These are phyloP conservation scores for Emydocephalus ijimae DNA, from an alignment of 2,113 vertebrate genomes.

Conservation along the genomic window DNA sequence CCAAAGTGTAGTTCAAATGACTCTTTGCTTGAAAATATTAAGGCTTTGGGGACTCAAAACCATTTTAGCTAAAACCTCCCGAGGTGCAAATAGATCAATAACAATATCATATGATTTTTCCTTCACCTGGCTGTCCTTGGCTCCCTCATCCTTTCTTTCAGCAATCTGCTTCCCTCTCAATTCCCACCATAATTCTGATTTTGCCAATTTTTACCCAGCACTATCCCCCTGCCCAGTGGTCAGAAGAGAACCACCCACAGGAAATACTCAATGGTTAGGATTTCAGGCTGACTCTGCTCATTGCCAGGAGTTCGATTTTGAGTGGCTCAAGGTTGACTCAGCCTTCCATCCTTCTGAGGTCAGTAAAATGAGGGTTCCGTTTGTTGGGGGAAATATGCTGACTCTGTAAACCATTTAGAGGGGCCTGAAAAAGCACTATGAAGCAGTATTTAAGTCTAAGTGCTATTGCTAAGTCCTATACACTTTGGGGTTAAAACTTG, in stretches of 20 bases:
- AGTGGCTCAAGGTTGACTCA: background rate
- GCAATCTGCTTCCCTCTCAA: background rate
- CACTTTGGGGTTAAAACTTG: background rate
- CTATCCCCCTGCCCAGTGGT: background rate
- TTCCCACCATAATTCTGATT: background rate
- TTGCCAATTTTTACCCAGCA: background rate
- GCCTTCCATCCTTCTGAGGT: background rate
- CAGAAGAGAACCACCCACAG: background rate
- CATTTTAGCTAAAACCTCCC: too few species aligned
- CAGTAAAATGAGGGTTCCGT: background rate
- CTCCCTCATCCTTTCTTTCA: background rate
- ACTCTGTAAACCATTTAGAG: background rate
- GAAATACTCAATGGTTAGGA: background rate
- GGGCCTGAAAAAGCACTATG: background rate
- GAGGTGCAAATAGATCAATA: too few species aligned
- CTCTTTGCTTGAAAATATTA: constrained; percentile 41
- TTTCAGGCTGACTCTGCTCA: background rate
- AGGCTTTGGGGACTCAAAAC: background rate
- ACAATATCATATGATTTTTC: background rate
- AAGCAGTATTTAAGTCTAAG: background rate
- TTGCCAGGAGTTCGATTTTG: background rate
- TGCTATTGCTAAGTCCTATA: background rate
- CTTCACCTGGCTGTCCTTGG: background rate
- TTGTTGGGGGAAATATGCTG: background rate
- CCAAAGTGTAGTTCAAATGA: constrained; percentile 45